A percentile compares a stretch with the other conserved stretches of the same genome.
Evolutionary conservation across 2,797 vertebrate species (phyloP).

Genomic region (Eptatretus atami): DNA sequence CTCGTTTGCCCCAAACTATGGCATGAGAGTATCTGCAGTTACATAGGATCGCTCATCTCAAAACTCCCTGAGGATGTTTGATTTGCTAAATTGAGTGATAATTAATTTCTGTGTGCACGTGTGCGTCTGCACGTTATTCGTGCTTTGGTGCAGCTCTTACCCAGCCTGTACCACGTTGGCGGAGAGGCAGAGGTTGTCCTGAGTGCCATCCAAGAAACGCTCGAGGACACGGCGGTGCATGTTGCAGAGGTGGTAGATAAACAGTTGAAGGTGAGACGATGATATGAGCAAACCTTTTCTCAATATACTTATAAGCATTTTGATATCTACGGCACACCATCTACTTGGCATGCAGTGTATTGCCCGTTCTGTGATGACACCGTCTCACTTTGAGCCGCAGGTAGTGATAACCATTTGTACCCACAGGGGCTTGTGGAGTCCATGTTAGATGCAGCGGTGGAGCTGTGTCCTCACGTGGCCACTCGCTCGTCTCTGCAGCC

Average conservation of each 20-base stretch:
- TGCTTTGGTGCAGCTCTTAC: constrained; percentile 29
- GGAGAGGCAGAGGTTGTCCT: constrained; percentile 35
- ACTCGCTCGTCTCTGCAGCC: constrained; percentile 19
- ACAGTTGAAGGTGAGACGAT: constrained; percentile 40
- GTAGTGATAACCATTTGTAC: not conserved
- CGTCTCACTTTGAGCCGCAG: no score
- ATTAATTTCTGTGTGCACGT: no score
- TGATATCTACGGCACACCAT: no score
- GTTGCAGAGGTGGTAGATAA: constrained; percentile 68
- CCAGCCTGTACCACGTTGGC: constrained; percentile 63
- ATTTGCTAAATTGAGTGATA: no score
- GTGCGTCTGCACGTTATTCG: not conserved
- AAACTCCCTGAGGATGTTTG: no score
- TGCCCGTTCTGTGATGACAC: no score
- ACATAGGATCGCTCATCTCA: no score
- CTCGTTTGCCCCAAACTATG: no score
- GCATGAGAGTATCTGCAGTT: no score
- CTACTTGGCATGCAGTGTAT: no score
- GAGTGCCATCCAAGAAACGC: constrained; percentile 58
- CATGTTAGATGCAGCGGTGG: constrained; percentile 60
- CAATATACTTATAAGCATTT: no score
- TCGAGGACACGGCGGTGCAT: constrained; percentile 84
- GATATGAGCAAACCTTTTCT: no score
- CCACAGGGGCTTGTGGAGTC: constrained; percentile 41
- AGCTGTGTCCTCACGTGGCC: constrained; percentile 64